phyloP scores from a whole-genome alignment of 2,797 vertebrate species.

The Ceryle rudis region DNA sequence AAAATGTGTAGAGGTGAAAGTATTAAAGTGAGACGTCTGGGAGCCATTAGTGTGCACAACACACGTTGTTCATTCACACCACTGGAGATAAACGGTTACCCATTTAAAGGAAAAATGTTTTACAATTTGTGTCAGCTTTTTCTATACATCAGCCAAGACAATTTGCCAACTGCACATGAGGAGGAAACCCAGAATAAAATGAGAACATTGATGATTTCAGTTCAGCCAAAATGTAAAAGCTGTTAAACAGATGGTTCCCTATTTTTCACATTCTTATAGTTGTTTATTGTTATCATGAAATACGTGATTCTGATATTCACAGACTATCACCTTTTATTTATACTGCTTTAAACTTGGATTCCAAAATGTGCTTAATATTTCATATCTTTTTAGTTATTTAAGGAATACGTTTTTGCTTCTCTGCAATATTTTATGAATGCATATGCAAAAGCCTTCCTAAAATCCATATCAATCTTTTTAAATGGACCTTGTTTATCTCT shows the following conservation, averaged over 20 bases:
- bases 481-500: neutral
- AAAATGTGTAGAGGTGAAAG: neutral
- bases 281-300: neutral
- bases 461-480: neutral
- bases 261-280: neutral
- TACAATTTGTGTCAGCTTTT: neutral
- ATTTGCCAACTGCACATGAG: neutral
- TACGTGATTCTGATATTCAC: neutral
- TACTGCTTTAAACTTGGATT: neutral
- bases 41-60: neutral
- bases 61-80: fast-evolving
- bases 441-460: neutral
- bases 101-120: neutral
- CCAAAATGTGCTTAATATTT: neutral
- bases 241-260: neutral
- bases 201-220: neutral
- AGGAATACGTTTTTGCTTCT: neutral
- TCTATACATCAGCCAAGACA: neutral
- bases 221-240: neutral
- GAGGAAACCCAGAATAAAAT: neutral
- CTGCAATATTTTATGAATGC: neutral
- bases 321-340: neutral
- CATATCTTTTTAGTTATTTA: neutral
- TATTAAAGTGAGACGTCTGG: neutral
- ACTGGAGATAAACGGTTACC: neutral